A percentile compares a stretch with the other conserved stretches of the same genome.
Conservation (phyloP, 2,113 vertebrate species). For the Trochalopteron elliotii region DNA sequence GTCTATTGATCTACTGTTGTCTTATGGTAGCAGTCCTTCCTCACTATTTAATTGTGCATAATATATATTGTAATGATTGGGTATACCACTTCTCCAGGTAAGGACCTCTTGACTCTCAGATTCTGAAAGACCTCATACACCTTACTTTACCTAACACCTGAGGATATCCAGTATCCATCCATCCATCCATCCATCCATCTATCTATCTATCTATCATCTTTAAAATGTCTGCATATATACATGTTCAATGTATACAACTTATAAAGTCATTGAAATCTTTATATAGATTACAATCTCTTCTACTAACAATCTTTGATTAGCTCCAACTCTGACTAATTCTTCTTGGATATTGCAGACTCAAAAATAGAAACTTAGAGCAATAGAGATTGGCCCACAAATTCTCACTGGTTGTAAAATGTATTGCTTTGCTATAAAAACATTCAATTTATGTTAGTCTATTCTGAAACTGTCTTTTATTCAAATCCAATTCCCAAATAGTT, state of each 20-base stretch:
- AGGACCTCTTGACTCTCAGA: not conserved
- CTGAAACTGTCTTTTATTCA: not conserved
- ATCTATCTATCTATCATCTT: not conserved
- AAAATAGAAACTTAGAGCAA: not conserved
- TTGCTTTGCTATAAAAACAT: not conserved
- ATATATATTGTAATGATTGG: accelerated
- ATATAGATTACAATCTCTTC: not conserved
- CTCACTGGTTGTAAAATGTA: not conserved
- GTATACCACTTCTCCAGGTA: not conserved
- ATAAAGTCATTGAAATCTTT: not conserved
- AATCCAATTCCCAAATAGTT: not conserved
- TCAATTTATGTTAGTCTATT: not conserved
- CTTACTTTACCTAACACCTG: not conserved
- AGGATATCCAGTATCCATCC: not conserved
- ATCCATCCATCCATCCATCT: not conserved
- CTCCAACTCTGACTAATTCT: not conserved
- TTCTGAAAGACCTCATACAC: not conserved
- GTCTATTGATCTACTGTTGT: not conserved
- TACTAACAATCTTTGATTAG: not conserved
- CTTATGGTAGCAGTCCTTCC: not conserved
- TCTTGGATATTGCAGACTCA: not conserved
- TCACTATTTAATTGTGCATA: not conserved
- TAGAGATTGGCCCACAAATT: not conserved
- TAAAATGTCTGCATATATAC: not conserved
- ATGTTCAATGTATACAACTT: not conserved